phyloP scores from a whole-genome alignment of 1,140 invertebrate species.

The Lysiphlebus fabarum region DNA sequence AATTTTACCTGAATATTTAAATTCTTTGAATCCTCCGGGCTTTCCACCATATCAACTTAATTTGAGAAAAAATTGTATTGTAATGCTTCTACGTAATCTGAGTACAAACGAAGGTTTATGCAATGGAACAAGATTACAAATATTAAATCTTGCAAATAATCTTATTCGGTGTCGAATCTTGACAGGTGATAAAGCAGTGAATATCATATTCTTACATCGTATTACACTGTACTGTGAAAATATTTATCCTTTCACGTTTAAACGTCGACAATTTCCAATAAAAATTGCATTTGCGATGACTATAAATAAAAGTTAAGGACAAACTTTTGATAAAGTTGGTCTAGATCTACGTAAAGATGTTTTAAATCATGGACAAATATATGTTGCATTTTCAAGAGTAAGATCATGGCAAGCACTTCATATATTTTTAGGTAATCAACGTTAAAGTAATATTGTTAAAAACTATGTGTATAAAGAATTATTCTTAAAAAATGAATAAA shows the following conservation, averaged over 20 bases:
- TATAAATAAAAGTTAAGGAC: constrained; percentile 27
- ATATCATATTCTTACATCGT: constrained; percentile 19
- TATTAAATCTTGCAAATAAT: constrained; percentile 24
- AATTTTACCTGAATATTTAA: constrained; percentile 28
- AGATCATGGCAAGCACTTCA: background rate
- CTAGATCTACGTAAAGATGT: constrained; percentile 36
- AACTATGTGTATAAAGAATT: background rate
- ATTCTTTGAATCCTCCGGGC: constrained; percentile 26
- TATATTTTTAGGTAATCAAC: background rate
- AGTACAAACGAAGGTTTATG: constrained; percentile 15
- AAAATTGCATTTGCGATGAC: constrained; percentile 7
- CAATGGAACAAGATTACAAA: constrained; percentile 26
- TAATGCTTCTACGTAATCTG: constrained; percentile 14
- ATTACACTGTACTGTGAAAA: constrained; percentile 19
- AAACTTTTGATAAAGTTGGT: constrained; percentile 35
- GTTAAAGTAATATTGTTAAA: background rate
- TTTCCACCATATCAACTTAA: constrained; percentile 11
- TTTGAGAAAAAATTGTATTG: constrained; percentile 8
- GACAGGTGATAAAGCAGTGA: constrained; percentile 23
- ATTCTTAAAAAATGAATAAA: background rate
- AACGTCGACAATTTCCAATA: constrained; percentile 8
- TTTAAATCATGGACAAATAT: constrained; percentile 37
- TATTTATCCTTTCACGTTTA: constrained; percentile 2
- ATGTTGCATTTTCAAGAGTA: constrained; percentile 16
- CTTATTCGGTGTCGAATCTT: constrained; percentile 30